Conservation (phyloP, 2,113 vertebrate genomes). For the Eudyptes chrysolophus region DNA sequence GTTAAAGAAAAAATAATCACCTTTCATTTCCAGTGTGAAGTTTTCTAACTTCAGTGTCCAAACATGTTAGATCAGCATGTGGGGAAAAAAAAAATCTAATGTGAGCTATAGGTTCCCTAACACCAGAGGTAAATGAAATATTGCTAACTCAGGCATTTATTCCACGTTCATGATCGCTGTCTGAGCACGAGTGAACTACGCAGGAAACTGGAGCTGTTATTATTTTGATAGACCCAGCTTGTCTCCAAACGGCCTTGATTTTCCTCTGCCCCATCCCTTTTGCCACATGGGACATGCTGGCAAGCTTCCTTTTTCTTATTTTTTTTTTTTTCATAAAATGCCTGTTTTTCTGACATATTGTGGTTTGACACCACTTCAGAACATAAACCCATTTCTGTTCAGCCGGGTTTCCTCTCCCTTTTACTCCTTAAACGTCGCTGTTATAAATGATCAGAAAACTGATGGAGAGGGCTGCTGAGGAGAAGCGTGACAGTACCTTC, state of each 20-base stretch:
- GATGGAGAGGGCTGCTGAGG: neutral
- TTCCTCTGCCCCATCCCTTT: neutral
- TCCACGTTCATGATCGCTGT: fast-evolving
- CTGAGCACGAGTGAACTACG: neutral
- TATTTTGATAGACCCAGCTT: neutral
- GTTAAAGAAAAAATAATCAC: neutral
- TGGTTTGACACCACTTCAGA: neutral
- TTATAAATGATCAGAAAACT: neutral
- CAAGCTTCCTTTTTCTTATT: neutral
- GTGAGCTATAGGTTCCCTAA: neutral
- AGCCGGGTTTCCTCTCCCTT: neutral
- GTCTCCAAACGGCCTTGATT: neutral
- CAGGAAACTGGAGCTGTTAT: neutral
- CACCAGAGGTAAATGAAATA: neutral
- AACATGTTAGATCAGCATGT: neutral
- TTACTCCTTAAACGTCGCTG: neutral
- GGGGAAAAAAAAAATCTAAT: no score
- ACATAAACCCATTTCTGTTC: neutral
- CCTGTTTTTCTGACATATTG: neutral
- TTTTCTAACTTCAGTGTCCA: neutral
- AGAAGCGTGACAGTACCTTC: neutral
- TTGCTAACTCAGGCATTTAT: neutral
- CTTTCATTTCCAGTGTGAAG: neutral
- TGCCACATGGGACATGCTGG: neutral
- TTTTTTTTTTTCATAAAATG: neutral